phyloP scores from a whole-genome alignment of 2,797 vertebrate genomes.

The Liparis tanakae region DNA sequence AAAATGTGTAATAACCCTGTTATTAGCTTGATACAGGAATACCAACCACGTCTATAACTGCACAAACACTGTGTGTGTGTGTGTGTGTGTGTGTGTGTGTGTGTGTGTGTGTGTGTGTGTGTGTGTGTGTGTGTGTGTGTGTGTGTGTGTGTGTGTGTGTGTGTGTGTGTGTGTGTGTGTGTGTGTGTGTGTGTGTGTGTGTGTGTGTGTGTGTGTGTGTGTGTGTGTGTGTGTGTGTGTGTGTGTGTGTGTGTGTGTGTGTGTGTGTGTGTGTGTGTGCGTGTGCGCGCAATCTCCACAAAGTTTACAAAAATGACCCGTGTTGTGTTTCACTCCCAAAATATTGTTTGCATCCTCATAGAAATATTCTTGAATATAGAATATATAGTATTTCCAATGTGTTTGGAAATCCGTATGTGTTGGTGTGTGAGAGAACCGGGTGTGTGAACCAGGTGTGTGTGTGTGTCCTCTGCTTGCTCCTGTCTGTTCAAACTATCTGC shows the following conservation, averaged over 20 bases:
- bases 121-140: too few species aligned
- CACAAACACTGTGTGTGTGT: neutral
- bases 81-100: too few species aligned
- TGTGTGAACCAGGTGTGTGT: too few species aligned
- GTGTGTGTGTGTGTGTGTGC: slow-evolving; percentile 41
- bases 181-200: too few species aligned
- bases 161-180: too few species aligned
- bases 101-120: too few species aligned
- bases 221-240: too few species aligned
- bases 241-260: too few species aligned
- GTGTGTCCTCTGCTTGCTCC: slow-evolving; percentile 85
- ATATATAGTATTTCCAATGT: slow-evolving; percentile 71
- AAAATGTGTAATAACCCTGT: too few species aligned
- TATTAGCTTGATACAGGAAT: neutral
- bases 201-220: too few species aligned
- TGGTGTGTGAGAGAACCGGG: too few species aligned
- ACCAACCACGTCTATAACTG: neutral
- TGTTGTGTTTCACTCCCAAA: slow-evolving; percentile 46
- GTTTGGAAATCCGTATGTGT: slow-evolving; percentile 70
- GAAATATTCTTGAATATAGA: slow-evolving; percentile 48
- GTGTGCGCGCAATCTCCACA: slow-evolving; percentile 44
- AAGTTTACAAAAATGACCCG: slow-evolving; percentile 43
- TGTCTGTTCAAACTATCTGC: slow-evolving; percentile 93
- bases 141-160: too few species aligned
- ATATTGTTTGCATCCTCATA: slow-evolving; percentile 57